These are phyloP conservation scores for Eupristina koningsbergeri DNA, from an alignment of 1,140 invertebrate genomes.

Conservation along the genomic window DNA sequence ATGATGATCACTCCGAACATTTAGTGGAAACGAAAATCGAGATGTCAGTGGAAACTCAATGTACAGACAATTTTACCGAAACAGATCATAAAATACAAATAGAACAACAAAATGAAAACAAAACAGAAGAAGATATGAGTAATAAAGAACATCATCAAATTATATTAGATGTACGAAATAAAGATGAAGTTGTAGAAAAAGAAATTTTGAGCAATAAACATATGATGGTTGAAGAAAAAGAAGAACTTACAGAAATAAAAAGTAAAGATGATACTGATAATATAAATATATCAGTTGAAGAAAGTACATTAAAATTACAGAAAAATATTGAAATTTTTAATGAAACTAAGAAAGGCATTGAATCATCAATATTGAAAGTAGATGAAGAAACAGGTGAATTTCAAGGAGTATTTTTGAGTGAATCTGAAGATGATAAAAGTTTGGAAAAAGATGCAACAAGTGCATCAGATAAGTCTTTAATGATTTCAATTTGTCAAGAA, in stretches of 20 bases:
- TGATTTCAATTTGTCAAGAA: not conserved
- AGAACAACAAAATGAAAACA: not conserved
- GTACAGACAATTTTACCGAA: not conserved
- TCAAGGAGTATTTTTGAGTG: not conserved
- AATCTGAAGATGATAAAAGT: not conserved
- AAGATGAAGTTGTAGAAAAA: not conserved
- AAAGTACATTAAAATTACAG: not conserved
- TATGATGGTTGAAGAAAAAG: not conserved
- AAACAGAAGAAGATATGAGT: not conserved
- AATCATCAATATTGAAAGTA: not conserved
- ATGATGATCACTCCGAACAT: not conserved
- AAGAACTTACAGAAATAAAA: constrained; percentile 26
- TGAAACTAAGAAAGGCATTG: not conserved
- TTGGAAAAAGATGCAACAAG: not conserved
- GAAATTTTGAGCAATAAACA: not conserved
- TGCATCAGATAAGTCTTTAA: not conserved
- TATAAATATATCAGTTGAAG: not conserved
- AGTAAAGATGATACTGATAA: not conserved
- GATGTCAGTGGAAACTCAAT: not conserved
- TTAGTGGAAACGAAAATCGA: not conserved
- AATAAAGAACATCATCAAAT: not conserved
- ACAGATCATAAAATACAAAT: not conserved
- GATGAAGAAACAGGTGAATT: constrained; percentile 3
- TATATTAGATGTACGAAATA: constrained; percentile 28
- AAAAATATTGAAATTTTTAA: not conserved